These are phyloP conservation scores for Arge pagana DNA, from an alignment of 2,888 invertebrate genomes.

Conservation along the genomic window DNA sequence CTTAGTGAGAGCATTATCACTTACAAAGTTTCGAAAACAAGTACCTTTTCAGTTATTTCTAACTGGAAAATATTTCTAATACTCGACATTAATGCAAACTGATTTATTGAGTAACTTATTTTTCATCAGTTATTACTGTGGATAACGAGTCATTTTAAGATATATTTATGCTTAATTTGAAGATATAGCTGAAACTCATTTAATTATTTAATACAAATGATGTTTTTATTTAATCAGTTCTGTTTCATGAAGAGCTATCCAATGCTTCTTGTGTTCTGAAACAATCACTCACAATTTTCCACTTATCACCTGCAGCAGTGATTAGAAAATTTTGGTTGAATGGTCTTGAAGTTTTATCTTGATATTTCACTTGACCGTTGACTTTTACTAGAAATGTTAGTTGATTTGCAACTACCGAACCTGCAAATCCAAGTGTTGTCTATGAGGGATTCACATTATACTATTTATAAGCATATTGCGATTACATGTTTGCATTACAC, in stretches of 20 bases:
- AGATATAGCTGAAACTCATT: too few relatives aligned
- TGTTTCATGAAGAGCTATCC: slow-evolving; percentile 30
- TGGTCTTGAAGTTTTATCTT: slow-evolving; percentile 65
- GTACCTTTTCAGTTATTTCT: too few relatives aligned
- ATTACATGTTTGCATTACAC: neutral
- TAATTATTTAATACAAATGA: too few relatives aligned
- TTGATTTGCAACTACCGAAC: slow-evolving; percentile 76
- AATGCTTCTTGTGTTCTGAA: slow-evolving; percentile 74
- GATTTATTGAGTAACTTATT: too few relatives aligned
- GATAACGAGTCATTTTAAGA: too few relatives aligned
- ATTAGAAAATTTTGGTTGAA: slow-evolving; percentile 88
- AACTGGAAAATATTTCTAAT: too few relatives aligned
- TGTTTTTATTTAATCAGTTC: neutral
- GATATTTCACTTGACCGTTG: slow-evolving; percentile 80
- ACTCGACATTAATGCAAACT: too few relatives aligned
- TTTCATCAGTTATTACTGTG: too few relatives aligned
- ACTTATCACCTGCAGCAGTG: slow-evolving; percentile 85
- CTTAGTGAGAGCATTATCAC: too few relatives aligned
- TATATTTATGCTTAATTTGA: too few relatives aligned
- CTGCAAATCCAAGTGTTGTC: slow-evolving; percentile 54
- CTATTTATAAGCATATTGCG: slow-evolving; percentile 5
- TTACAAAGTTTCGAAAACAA: too few relatives aligned
- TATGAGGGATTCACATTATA: neutral
- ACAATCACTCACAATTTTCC: slow-evolving; percentile 92
- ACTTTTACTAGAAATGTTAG: slow-evolving; percentile 82